Percentiles rank a stretch among this genome's conserved stretches.
Conservation (phyloP, 2,797 vertebrate genomes). For the Muraenolepis orangiensis region DNA sequence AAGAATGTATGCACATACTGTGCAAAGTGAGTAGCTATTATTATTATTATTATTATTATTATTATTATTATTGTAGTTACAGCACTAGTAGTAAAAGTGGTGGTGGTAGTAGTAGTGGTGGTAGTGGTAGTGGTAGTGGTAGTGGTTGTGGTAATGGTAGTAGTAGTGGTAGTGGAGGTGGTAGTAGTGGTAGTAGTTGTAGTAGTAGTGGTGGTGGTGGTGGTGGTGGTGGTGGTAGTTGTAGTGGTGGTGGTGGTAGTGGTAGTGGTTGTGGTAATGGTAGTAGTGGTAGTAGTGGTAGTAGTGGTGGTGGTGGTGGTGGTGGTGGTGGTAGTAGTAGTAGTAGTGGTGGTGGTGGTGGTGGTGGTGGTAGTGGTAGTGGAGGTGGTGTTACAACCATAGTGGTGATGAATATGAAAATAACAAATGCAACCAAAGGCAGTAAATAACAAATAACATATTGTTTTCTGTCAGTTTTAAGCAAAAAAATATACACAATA, state of each 20-base stretch:
- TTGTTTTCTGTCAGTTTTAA: background rate
- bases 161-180: too few relatives aligned
- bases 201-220: too few relatives aligned
- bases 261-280: too few relatives aligned
- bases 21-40: background rate
- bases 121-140: background rate
- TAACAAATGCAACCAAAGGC: background rate
- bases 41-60: background rate
- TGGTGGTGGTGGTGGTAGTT: background rate
- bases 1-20: background rate
- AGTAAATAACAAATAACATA: background rate
- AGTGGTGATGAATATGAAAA: background rate
- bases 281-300: background rate
- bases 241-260: too few relatives aligned
- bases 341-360: too few relatives aligned
- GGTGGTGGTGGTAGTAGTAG: background rate
- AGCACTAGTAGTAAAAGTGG: too few relatives aligned
- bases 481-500: background rate
- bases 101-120: background rate
- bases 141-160: background rate
- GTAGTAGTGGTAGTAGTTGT: too few relatives aligned
- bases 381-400: background rate
- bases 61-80: background rate
- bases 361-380: background rate
- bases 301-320: too few relatives aligned